Base-by-base conservation (phyloP, 2,113 vertebrate genomes). In the Burhinus bistriatus region DNA sequence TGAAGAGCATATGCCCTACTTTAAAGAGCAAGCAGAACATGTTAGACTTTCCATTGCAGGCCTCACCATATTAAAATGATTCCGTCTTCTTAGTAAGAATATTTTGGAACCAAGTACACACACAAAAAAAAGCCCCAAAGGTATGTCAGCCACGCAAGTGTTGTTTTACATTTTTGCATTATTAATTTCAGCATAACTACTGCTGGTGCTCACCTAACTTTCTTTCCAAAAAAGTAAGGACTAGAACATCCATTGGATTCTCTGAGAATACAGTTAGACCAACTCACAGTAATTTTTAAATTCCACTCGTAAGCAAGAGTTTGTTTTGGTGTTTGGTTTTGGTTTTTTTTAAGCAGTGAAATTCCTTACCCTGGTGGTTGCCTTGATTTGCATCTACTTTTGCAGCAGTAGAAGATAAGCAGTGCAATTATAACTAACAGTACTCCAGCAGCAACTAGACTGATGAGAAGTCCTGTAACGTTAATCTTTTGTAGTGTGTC, bases 401-500 rank as follows among this genome's bases (percentile, higher is more conserved):
- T 97, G 96, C 99, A 99, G 90, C 98, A 97, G 97, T 99, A 99
- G 98, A 99, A 99, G 83, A 98, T 45, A 58, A 99, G 66, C 52
- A 99, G 96, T 61, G 96, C 96, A 65, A 97, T 61, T 76, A 99
- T 89, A 91, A 99, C 96, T 80, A 99, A 14, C 29, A 98, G 93
- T 2, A 99, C 98, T 89, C 98, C 99, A 89, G 97, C 98, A 90
- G 96, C 97, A 87, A 99, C 98, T 65, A 99, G 93, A 86, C 99
- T 99, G 96, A 99, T 99, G 95, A 99, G 97, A 85, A 99, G 98
- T 65, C 98, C 98, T 1, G 99, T 98, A 83, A 99, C 98, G 19
- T 99, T 99, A 1, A 99, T 85, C 90, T 98, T 98, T 8, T 97
- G 97, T 85, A 91, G 55, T 23, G 84, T 77, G 68, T 97, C 97